Evolutionary conservation across 2,888 invertebrate genomes (phyloP), one percentile per base, ranked within the genome.

Genomic region (Ochlodes sylvanus): DNA sequence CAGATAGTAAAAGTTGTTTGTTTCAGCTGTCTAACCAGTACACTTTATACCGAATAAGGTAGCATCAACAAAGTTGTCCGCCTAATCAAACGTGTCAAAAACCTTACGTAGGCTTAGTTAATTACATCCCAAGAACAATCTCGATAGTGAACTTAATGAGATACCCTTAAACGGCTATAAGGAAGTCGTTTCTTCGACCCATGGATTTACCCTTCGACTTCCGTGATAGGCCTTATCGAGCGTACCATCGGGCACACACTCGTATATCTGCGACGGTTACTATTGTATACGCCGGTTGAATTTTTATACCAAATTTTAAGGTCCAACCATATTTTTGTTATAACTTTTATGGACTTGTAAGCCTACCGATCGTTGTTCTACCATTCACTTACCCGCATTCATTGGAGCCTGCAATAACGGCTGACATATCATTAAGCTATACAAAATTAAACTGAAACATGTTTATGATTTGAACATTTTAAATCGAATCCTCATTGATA

Each of bases 121-220:
- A 67, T 67, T 67, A 56, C 55, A 44, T 55, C 47, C 47, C 12
- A 21, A 67, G 54, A 38, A 55, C 54, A 54, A 54, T 58, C 54
- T 61, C 54, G 66, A 66, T 66, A 66, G 66, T 60, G 67, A 42
- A 67, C 41, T 62, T 67, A 67, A 62, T 67, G 58, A 56, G 57
- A 64, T 69, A 62, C 64, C 70, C 68, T 72, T 71, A 73, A 73
- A 70, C 63, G 71, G 66, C 73, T 70, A 71, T 70, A 71, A 72
- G 68, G 71, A 68, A 75, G 71, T 70, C 69, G 66, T 71, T 69
- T 69, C 72, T 71, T 72, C 68, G 71, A 69, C 70, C 70, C 69
- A 19, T 27, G 73, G 73, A 72, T 72, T 72, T 71, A 70, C 73
- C 75, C 75, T 72, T 71, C 74, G 69, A 71, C 74, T 75, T 73